Percentiles rank a stretch among this genome's conserved stretches.
phyloP scores from a whole-genome alignment of 2,797 vertebrate species.

The Taenioides sp. region DNA sequence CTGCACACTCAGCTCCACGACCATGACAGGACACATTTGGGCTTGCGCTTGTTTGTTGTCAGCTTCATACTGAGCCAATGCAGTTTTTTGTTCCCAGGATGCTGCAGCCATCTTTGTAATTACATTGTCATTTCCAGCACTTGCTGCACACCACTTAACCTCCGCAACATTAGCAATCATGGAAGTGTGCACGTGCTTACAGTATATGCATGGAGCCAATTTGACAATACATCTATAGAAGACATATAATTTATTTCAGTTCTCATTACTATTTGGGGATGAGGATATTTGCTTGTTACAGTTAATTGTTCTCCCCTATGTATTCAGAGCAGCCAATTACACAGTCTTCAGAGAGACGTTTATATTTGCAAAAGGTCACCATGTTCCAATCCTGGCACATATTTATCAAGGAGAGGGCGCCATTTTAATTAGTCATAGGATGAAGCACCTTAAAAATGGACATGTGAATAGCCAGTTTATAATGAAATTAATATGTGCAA shows the following conservation, averaged over 20 bases:
- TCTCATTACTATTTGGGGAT: slow-evolving; percentile 51
- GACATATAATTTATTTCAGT: slow-evolving; percentile 41
- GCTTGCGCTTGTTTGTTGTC: slow-evolving; percentile 59
- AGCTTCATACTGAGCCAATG: slow-evolving; percentile 40
- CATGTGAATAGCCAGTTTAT: not conserved
- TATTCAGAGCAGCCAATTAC: slow-evolving; percentile 69
- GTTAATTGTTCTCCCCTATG: slow-evolving; percentile 73
- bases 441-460: slow-evolving; percentile 22
- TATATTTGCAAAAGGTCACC: slow-evolving; percentile 73
- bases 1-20: slow-evolving; percentile 37
- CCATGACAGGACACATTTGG: slow-evolving; percentile 45
- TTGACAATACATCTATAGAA: slow-evolving; percentile 8
- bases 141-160: slow-evolving; percentile 45
- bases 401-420: slow-evolving; percentile 62
- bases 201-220: slow-evolving; percentile 15
- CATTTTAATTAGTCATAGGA: slow-evolving; percentile 48
- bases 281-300: slow-evolving; percentile 65
- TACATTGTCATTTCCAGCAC: slow-evolving; percentile 57
- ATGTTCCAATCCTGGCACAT: slow-evolving; percentile 61
- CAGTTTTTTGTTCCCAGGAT: slow-evolving; percentile 38
- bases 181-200: slow-evolving; percentile 21
- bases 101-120: slow-evolving; percentile 66
- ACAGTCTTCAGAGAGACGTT: slow-evolving; percentile 63
- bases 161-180: slow-evolving; percentile 37
- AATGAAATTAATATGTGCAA: not conserved